Evolutionary conservation across 2,113 vertebrate species (phyloP), one percentile per base, ranked within the genome.

Genomic region (Archilochus colubris): DNA sequence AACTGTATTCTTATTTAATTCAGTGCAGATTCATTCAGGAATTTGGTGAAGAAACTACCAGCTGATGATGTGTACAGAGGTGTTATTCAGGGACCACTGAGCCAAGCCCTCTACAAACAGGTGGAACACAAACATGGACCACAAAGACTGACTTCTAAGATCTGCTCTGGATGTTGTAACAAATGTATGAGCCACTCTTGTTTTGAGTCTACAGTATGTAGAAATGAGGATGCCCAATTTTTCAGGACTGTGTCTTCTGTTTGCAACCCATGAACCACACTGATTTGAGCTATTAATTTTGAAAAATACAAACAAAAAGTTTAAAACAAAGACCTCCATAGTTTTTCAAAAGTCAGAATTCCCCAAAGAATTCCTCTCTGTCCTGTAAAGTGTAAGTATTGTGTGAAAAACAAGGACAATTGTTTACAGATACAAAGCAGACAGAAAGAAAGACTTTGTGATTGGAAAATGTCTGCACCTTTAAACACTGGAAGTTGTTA

Each of bases 401-500:
- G 25, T 21, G 40, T 40, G 40, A 86, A 67, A 76, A 86, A 20
- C 20, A 82, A 92, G 54, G 46, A 59, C 16, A 22, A 19, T 59
- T 66, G 22, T 27, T 51, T 84, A 43, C 12, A 59, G 30, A 51
- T 25, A 54, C 28, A 74, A 61, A 78, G 79, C 1, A 57, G 11
- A 55, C 5, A 24, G n/a, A 14, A 61, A 66, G 87, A 7, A 5
- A 8, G 48, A 31, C 53, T 86, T 61, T 68, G 38, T 73, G 19
- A 92, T 3, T 44, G 63, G 78, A 64, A 46, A 82, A 94, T 25
- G 11, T 33, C 33, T 66, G 25, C 54, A 59, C 48, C 78, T 87
- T 61, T 68, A 89, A 91, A 86, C 23, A 58, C n/a, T 84, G 24
- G 40, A 64, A 93, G 88, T 84, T 83, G 89, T 95, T 93, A 95